phyloP scores from a whole-genome alignment of 2,113 vertebrate species.

The Hippocampus barbouri region DNA sequence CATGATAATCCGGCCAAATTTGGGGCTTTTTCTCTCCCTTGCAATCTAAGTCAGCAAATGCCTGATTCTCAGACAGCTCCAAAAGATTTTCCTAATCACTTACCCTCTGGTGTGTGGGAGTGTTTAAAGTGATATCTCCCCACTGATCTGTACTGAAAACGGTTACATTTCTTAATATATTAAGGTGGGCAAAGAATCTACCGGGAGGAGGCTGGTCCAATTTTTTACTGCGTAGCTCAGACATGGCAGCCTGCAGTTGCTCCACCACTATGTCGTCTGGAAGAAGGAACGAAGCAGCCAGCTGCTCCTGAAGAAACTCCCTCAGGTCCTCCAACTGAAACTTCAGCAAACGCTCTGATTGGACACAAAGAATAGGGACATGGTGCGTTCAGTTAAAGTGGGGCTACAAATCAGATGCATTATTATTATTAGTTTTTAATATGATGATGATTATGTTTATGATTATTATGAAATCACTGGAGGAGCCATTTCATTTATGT shows the following conservation, averaged over 20 bases:
- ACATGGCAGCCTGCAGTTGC: conserved; percentile 75
- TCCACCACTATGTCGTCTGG: conserved; percentile 77
- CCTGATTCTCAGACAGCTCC: too few relatives aligned
- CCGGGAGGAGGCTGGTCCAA: conserved; percentile 81
- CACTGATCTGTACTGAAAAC: too few relatives aligned
- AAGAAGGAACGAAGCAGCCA: conserved; percentile 70
- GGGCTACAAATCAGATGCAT: not conserved
- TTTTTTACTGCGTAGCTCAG: conserved; percentile 80
- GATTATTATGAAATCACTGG: too few relatives aligned
- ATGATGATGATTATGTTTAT: too few relatives aligned
- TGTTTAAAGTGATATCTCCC: too few relatives aligned
- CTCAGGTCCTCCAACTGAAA: conserved; percentile 79
- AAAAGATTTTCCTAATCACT: too few relatives aligned
- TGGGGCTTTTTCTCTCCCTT: not conserved
- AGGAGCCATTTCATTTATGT: too few relatives aligned
- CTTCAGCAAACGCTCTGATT: conserved; percentile 77
- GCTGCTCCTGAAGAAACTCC: conserved; percentile 83
- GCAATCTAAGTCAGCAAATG: not conserved
- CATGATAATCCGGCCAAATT: not conserved
- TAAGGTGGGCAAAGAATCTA: conserved; percentile 32
- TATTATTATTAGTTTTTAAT: too few relatives aligned
- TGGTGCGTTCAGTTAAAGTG: not conserved
- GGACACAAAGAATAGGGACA: conserved; percentile 16
- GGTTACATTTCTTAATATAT: too few relatives aligned
- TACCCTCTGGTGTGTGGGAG: too few relatives aligned